A percentile compares a stretch with the other conserved stretches of the same genome.
phyloP scores from a whole-genome alignment of 1,140 invertebrate genomes.

The Drosophila kohkoa region DNA sequence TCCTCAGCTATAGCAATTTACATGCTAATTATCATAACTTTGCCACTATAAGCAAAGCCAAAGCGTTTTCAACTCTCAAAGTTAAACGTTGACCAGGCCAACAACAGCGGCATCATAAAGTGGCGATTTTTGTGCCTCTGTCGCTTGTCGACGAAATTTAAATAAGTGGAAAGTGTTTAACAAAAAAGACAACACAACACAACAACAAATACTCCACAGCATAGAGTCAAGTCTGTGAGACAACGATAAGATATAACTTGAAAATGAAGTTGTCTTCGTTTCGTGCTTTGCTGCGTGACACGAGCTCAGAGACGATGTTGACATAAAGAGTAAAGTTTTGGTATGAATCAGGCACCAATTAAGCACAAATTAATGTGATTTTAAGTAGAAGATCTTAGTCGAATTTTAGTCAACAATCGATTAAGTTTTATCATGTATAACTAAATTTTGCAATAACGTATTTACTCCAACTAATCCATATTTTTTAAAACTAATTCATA shows the following conservation, averaged over 20 bases:
- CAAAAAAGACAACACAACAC: constrained; percentile 2
- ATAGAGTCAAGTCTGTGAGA: constrained; percentile 21
- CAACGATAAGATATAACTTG: neutral
- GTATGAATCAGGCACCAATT: neutral
- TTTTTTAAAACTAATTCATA: too few relatives aligned
- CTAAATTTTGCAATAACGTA: too few relatives aligned
- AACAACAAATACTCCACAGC: neutral
- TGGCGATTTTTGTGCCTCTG: constrained; percentile 49
- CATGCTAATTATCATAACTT: constrained; percentile 79
- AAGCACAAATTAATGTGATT: neutral
- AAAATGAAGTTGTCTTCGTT: neutral
- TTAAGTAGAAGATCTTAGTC: too few relatives aligned
- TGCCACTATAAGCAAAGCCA: constrained; percentile 49
- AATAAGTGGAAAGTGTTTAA: constrained; percentile 81
- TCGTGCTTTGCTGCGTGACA: neutral
- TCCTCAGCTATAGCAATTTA: constrained; percentile 65
- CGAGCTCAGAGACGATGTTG: neutral
- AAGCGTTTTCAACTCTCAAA: constrained; percentile 27
- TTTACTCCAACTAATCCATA: too few relatives aligned
- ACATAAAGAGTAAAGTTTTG: too few relatives aligned
- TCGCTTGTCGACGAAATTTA: constrained; percentile 70
- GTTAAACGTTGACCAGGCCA: constrained; percentile 40
- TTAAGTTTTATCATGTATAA: too few relatives aligned
- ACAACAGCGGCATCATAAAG: constrained; percentile 47
- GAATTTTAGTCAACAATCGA: too few relatives aligned